A percentile compares a stretch with the other conserved stretches of the same genome.
These are phyloP conservation scores for Sarotherodon lohbergeri DNA, from an alignment of 2,113 vertebrate species.

Conservation along the genomic window DNA sequence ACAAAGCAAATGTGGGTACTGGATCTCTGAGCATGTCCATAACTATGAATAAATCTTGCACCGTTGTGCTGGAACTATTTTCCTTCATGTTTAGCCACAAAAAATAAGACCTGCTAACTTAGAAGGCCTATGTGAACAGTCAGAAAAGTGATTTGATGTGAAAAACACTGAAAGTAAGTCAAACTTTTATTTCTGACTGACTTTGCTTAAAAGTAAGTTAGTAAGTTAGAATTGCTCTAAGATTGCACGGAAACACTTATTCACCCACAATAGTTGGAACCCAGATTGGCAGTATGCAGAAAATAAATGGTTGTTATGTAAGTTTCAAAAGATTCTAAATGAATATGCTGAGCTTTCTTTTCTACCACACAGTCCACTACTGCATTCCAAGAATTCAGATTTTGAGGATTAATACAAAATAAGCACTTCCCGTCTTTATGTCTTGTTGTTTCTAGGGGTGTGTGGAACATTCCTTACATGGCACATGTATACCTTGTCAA, in stretches of 20 bases:
- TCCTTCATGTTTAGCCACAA: neutral
- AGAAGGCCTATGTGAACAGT: neutral
- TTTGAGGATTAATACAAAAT: neutral
- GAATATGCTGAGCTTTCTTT: neutral
- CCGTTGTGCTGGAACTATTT: neutral
- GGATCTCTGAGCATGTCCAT: neutral
- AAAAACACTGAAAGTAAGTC: neutral
- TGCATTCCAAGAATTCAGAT: neutral
- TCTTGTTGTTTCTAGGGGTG: constrained; percentile 74
- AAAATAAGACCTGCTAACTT: neutral
- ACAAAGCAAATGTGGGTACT: neutral
- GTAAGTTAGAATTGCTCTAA: neutral
- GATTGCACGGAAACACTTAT: neutral
- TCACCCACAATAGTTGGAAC: neutral
- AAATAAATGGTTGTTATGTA: neutral
- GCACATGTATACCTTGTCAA: constrained; percentile 92
- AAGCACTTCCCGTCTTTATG: neutral
- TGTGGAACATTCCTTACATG: constrained; percentile 97
- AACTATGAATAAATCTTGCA: neutral
- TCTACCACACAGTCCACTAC: neutral
- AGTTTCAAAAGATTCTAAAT: neutral
- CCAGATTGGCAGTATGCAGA: neutral
- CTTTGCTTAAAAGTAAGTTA: constrained; percentile 5
- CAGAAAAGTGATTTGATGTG: neutral
- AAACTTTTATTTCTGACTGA: neutral